Evolutionary conservation across 2,888 invertebrate genomes (phyloP), one percentile per base, ranked within the genome.

Genomic region (Aromia moschata): DNA sequence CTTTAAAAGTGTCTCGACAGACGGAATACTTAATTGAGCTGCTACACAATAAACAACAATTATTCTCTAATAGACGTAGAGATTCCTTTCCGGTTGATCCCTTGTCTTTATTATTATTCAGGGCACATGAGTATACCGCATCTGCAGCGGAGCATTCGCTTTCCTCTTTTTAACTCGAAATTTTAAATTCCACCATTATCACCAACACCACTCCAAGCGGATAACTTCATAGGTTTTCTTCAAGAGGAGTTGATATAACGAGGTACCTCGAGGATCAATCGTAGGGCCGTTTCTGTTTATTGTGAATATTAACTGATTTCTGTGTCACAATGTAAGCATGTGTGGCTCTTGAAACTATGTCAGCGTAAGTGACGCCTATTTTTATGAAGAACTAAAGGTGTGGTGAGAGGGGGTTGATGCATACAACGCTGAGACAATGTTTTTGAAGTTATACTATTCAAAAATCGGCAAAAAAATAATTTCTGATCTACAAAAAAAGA

Each of bases 1-100:
- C 36, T 18, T 47, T 47, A 37, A 47, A 20, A 17, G 33, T 18
- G 37, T 36, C 49, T 25, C 46, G 53, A 43, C 44, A 54, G 15
- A 16, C 54, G 31, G 70, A 70, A 70, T 70, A 71, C 70, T 68
- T 73, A 74, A 74, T 74, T 71, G 71, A 69, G 61, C 57, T 66
- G 65, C 66, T 64, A 65, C 67, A 67, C 74, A 71, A 74, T 74
- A 74, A 74, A 74, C 73, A 72, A 74, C 74, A 74, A 74, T 74
- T 74, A 74, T 74, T 65, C 63, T 60, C 67, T 74, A 74, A 74
- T 74, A 71, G 73, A 74, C 71, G 69, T 71, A 65, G 65, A 71
- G 68, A 72, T 70, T 68, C 67, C 37, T 40, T 51, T 51, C 51
- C 37, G 49, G 36, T 53, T 56, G 53, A 60, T 60, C 56, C 58